Evolutionary conservation across 2,113 vertebrate species (phyloP).

Genomic region (Regulus satrapa): DNA sequence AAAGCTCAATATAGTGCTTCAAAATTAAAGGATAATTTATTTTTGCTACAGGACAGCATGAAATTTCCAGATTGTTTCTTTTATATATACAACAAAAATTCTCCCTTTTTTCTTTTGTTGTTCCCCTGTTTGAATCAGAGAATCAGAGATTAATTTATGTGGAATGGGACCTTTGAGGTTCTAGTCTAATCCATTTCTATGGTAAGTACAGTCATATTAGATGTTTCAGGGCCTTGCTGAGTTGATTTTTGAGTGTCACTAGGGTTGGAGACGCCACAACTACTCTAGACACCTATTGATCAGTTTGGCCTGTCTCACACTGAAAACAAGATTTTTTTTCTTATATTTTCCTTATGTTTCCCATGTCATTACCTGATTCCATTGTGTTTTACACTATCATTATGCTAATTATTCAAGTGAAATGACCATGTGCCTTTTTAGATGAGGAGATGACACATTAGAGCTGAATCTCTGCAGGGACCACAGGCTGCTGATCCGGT

Average conservation of each 20-base stretch:
- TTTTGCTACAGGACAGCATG: neutral
- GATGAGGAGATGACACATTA: neutral
- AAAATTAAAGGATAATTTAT: neutral
- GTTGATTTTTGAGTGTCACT: neutral
- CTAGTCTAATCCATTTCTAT: accelerated
- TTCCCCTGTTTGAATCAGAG: neutral
- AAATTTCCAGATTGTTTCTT: neutral
- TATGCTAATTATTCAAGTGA: neutral
- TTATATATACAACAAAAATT: neutral
- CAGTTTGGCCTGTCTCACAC: accelerated
- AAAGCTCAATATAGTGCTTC: neutral
- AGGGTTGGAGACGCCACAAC: neutral
- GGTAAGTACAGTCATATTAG: neutral
- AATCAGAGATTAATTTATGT: neutral
- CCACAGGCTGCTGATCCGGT: neutral
- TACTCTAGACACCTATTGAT: neutral
- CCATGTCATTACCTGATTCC: neutral
- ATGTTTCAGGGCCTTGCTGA: neutral
- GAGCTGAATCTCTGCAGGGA: neutral
- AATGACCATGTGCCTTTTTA: neutral
- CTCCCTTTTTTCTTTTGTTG: accelerated
- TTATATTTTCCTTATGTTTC: neutral
- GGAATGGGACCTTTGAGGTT: neutral
- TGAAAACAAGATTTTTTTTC: neutral
- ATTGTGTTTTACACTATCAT: neutral